Evolutionary conservation across 2,113 vertebrate genomes (phyloP).

Genomic region (Plecotus auritus): DNA sequence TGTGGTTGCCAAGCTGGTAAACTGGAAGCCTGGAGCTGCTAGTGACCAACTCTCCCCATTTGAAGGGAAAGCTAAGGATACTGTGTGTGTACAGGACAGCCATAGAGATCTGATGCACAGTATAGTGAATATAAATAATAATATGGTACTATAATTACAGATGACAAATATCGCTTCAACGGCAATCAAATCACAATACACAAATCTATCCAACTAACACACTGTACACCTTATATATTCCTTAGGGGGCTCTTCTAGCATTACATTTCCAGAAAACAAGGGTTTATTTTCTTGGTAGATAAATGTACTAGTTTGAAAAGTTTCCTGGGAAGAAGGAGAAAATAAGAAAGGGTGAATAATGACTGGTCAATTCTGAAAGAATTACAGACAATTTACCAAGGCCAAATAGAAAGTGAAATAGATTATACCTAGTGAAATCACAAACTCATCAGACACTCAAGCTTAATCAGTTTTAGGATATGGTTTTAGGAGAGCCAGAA

Average conservation of each 20-base stretch:
- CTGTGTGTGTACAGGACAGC: neutral
- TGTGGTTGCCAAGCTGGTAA: neutral
- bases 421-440: neutral
- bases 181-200: neutral
- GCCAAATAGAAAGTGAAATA: neutral
- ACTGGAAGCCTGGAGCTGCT: neutral
- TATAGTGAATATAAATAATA: neutral
- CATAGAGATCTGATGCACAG: neutral
- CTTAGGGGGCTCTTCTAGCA: neutral
- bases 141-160: neutral
- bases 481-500: neutral
- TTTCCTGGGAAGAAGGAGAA: neutral
- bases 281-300: constrained; percentile 30
- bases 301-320: neutral
- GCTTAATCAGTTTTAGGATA: neutral
- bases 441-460: neutral
- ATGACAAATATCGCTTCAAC: neutral
- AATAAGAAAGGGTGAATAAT: neutral
- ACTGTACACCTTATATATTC: neutral
- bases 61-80: neutral
- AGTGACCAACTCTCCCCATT: neutral
- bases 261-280: constrained; percentile 7
- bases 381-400: constrained; percentile 3
- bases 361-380: neutral
- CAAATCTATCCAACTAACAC: neutral